Conservation (phyloP, 2,797 vertebrate species). For the Gymnoscopelus braueri region DNA sequence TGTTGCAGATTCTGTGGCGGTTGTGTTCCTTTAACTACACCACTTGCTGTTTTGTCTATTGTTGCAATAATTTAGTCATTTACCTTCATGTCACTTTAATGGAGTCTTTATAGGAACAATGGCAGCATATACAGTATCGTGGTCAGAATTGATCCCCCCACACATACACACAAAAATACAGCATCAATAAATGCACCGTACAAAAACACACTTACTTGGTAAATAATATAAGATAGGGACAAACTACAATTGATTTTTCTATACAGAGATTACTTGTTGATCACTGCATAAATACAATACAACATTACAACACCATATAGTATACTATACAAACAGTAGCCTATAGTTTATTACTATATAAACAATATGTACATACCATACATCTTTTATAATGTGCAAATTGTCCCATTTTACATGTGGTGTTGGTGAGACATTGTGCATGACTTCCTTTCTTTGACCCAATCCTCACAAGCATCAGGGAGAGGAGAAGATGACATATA, state of each 20-base stretch:
- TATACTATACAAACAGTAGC: constrained; percentile 58
- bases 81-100: constrained; percentile 41
- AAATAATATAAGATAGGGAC: constrained; percentile 36
- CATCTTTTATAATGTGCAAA: constrained; percentile 15
- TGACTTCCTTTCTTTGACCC: constrained; percentile 24
- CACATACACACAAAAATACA: not conserved
- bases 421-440: constrained; percentile 20
- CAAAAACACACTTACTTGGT: constrained; percentile 52
- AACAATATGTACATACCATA: constrained; percentile 70
- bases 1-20: constrained; percentile 88
- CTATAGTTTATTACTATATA: constrained; percentile 31
- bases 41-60: not conserved
- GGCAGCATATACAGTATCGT: constrained; percentile 20
- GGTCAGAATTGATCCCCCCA: not conserved
- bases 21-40: constrained; percentile 81
- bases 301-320: constrained; percentile 38
- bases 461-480: not conserved
- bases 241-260: constrained; percentile 27
- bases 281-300: constrained; percentile 63
- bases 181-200: constrained; percentile 42
- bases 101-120: constrained; percentile 55
- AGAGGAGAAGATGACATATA: no score
- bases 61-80: constrained; percentile 25
- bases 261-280: constrained; percentile 51
- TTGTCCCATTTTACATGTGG: constrained; percentile 28